phyloP scores from a whole-genome alignment of 2,888 invertebrate genomes.

The Dryobotodes eremita region DNA sequence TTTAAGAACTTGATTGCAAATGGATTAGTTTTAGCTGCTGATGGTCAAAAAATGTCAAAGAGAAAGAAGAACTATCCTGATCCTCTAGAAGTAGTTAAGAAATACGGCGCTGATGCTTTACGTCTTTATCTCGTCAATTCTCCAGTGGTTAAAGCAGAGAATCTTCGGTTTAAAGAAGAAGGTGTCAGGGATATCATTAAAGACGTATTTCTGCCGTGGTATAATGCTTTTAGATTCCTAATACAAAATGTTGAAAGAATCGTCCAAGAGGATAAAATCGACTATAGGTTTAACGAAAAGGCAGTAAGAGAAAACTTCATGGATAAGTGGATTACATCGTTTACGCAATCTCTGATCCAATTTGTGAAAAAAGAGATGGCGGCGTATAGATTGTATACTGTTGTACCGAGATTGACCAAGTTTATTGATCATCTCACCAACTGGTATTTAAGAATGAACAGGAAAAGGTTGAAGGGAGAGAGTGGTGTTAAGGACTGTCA shows the following conservation, averaged over 20 bases:
- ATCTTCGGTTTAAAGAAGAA: conserved; percentile 98
- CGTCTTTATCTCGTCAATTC: conserved; percentile 99
- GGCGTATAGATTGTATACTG: conserved; percentile 98
- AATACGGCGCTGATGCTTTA: conserved; percentile 99
- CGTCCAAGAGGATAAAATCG: conserved; percentile 92
- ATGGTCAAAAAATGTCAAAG: conserved; percentile 99
- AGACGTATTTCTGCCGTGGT: conserved; percentile 99
- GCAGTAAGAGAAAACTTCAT: conserved; percentile 94
- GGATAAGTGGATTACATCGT: conserved; percentile 99
- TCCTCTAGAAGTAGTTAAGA: conserved; percentile 96
- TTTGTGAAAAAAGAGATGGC: conserved; percentile 98
- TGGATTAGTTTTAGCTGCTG: conserved; percentile 98
- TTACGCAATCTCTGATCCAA: conserved; percentile 97
- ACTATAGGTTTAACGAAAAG: conserved; percentile 91
- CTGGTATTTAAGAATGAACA: conserved; percentile 99
- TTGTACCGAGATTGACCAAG: conserved; percentile 97
- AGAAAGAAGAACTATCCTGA: conserved; percentile 99
- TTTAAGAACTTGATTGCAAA: conserved; percentile 99
- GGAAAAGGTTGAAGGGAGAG: conserved; percentile 98
- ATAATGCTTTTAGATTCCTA: conserved; percentile 97
- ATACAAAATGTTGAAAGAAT: conserved; percentile 97
- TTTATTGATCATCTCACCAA: conserved; percentile 99
- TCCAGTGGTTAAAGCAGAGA: conserved; percentile 99
- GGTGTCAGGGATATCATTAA: conserved; percentile 99
- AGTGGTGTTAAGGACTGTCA: conserved; percentile 95